phyloP scores from a whole-genome alignment of 2,113 vertebrate genomes.

The Bufo gargarizans region DNA sequence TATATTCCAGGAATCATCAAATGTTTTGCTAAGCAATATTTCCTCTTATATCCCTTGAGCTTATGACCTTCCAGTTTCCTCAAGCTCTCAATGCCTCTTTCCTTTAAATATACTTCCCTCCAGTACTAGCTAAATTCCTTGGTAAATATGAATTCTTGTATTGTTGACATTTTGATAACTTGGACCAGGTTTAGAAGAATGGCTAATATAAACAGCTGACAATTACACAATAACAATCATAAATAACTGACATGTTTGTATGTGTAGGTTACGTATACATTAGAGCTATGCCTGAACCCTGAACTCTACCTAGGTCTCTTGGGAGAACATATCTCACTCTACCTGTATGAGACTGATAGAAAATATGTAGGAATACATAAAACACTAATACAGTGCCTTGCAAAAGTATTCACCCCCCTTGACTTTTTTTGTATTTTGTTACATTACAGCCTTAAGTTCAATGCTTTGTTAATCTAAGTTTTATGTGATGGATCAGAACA shows the following conservation, averaged over 20 bases:
- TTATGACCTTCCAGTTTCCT: conserved; percentile 36
- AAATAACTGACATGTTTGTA: background rate
- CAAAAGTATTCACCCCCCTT: too few relatives aligned
- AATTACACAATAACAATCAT: background rate
- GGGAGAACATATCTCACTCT: too few relatives aligned
- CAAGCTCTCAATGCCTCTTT: background rate
- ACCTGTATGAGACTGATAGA: too few relatives aligned
- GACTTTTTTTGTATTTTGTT: too few relatives aligned
- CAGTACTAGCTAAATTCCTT: conserved; percentile 15
- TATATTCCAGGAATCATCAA: conserved; percentile 7
- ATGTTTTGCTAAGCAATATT: conserved; percentile 6
- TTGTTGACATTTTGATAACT: conserved; percentile 24
- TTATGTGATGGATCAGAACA: too few relatives aligned
- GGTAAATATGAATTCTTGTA: conserved; percentile 23
- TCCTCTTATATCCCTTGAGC: conserved; percentile 32
- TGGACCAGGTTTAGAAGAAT: conserved; percentile 21
- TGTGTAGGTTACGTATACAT: background rate
- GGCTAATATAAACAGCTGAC: conserved; percentile 22
- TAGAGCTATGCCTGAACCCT: background rate
- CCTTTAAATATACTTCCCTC: conserved; percentile 43
- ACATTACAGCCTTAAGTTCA: too few relatives aligned
- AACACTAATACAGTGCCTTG: too few relatives aligned
- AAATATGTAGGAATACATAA: too few relatives aligned
- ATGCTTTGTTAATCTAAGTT: too few relatives aligned
- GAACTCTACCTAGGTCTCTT: too few relatives aligned